Conservation (phyloP, 2,888 invertebrate species). For the Cheilosia urbana region DNA sequence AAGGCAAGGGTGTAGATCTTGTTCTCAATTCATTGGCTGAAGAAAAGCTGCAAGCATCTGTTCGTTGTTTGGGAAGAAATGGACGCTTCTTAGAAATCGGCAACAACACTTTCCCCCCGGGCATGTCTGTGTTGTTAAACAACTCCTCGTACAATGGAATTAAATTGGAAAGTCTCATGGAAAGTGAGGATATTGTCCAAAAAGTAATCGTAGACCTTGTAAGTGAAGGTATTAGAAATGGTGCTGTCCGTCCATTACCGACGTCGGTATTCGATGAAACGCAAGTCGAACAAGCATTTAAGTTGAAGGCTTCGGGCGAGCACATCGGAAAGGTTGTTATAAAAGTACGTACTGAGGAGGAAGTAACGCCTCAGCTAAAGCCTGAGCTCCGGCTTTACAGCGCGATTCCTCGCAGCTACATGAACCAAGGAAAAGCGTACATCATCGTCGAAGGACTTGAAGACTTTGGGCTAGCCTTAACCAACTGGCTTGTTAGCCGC, state of each 20-base stretch:
- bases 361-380: conserved; percentile 82
- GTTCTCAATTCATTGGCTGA: conserved; percentile 98
- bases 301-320: conserved; percentile 97
- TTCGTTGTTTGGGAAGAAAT: conserved; percentile 95
- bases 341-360: conserved; percentile 93
- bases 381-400: conserved; percentile 87
- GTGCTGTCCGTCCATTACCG: conserved; percentile 96
- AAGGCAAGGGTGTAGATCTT: conserved; percentile 96
- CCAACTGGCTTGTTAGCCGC: conserved; percentile 93
- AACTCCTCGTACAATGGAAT: conserved; percentile 99
- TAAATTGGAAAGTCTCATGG: conserved; percentile 96
- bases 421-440: conserved; percentile 91
- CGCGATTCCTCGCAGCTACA: conserved; percentile 93
- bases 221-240: conserved; percentile 92
- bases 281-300: conserved; percentile 96
- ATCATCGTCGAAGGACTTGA: conserved; percentile 95
- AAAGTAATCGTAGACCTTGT: conserved; percentile 92
- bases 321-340: conserved; percentile 98
- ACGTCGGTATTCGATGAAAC: conserved; percentile 93
- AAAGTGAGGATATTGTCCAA: conserved; percentile 87
- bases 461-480: conserved; percentile 97
- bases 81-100: conserved; percentile 99
- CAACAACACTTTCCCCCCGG: conserved; percentile 91
- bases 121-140: conserved; percentile 97
- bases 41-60: conserved; percentile 96